A percentile compares a stretch with the other conserved stretches of the same genome.
Conservation (phyloP, 2,888 invertebrate species). For the Fissipunctia ypsillon region DNA sequence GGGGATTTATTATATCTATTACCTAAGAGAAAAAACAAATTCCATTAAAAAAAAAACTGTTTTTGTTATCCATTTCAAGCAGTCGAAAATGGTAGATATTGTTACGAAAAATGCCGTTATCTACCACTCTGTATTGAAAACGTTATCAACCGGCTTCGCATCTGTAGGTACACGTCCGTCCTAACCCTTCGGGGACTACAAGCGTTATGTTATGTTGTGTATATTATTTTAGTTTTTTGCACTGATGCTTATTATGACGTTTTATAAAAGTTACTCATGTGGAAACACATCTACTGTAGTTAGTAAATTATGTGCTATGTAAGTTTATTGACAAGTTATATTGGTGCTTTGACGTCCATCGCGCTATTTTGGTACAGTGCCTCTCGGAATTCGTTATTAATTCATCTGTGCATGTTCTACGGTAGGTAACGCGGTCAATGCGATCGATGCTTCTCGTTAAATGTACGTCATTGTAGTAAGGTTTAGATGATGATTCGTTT, state of each 20-base stretch:
- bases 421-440: constrained; percentile 28
- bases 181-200: too few relatives aligned
- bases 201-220: too few relatives aligned
- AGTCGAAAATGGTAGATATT: too few relatives aligned
- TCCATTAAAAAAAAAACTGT: too few relatives aligned
- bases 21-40: too few relatives aligned
- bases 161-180: too few relatives aligned
- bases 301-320: neutral
- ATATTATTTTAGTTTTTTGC: neutral
- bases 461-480: neutral
- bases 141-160: too few relatives aligned
- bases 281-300: neutral
- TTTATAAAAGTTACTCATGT: neutral
- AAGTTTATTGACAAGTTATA: neutral
- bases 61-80: too few relatives aligned
- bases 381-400: constrained; percentile 31
- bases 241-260: neutral
- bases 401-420: constrained; percentile 24
- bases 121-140: too few relatives aligned
- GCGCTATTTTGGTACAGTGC: constrained; percentile 34
- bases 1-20: too few relatives aligned
- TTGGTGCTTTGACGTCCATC: neutral
- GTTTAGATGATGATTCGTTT: neutral
- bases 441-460: constrained; percentile 19
- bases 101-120: too few relatives aligned